phyloP scores from a whole-genome alignment of 2,888 invertebrate genomes.

The Miltochrista miniata region DNA sequence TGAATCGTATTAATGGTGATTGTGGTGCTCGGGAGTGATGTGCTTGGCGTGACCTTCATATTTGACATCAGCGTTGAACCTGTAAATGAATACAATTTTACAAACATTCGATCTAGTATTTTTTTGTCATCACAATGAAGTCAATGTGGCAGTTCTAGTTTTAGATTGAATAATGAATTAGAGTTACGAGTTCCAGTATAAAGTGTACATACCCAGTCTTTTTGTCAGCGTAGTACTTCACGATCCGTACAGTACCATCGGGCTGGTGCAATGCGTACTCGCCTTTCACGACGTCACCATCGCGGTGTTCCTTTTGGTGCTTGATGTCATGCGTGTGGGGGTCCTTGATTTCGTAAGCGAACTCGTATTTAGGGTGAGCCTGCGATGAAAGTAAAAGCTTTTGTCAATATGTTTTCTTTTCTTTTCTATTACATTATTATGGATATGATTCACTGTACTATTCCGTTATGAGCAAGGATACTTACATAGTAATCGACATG shows the following conservation, averaged over 20 bases:
- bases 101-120: not conserved
- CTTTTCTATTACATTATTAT: not conserved
- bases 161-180: not conserved
- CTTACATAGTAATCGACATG: slow-evolving; percentile 43
- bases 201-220: slow-evolving; percentile 39
- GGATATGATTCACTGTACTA: not conserved
- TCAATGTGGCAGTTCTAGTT: no score
- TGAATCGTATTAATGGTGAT: slow-evolving; percentile 12
- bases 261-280: slow-evolving; percentile 79
- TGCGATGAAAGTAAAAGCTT: slow-evolving; percentile 10
- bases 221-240: slow-evolving; percentile 71
- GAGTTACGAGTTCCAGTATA: not conserved
- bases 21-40: slow-evolving; percentile 30
- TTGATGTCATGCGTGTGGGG: slow-evolving; percentile 73
- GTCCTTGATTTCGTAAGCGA: slow-evolving; percentile 71
- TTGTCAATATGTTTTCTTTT: not conserved
- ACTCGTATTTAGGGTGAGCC: slow-evolving; percentile 51
- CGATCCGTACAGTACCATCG: slow-evolving; percentile 73
- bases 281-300: slow-evolving; percentile 82
- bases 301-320: slow-evolving; percentile 68
- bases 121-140: no score
- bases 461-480: not conserved
- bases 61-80: slow-evolving; percentile 52
- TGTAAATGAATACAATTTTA: slow-evolving; percentile 6
- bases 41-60: slow-evolving; percentile 41